These are phyloP conservation scores for Synanthedon tipuliformis DNA, from an alignment of 2,888 invertebrate genomes.

Conservation along the genomic window DNA sequence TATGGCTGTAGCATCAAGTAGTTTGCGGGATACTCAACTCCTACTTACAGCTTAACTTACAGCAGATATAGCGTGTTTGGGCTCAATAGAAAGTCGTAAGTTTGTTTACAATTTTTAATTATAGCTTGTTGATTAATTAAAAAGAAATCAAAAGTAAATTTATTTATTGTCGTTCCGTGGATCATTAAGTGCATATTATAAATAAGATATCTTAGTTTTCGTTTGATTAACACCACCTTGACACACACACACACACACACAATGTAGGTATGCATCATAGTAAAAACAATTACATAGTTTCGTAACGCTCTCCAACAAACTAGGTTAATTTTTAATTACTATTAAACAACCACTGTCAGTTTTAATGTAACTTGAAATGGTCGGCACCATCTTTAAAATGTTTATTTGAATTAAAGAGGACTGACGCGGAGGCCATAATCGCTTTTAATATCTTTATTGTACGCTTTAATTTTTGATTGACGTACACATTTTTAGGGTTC, in stretches of 20 bases:
- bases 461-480: neutral
- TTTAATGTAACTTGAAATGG: constrained; percentile 31
- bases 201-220: too few relatives aligned
- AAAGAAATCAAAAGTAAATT: too few relatives aligned
- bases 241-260: too few relatives aligned
- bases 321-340: constrained; percentile 59
- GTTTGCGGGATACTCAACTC: too few relatives aligned
- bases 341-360: constrained; percentile 34
- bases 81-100: too few relatives aligned
- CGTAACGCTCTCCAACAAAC: constrained; percentile 19
- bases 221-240: neutral
- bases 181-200: too few relatives aligned
- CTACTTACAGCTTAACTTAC: too few relatives aligned
- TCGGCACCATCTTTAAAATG: constrained; percentile 4
- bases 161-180: too few relatives aligned
- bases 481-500: neutral
- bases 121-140: too few relatives aligned
- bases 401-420: neutral
- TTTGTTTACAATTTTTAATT: too few relatives aligned
- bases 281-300: neutral
- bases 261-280: neutral
- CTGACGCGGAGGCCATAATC: neutral
- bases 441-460: neutral
- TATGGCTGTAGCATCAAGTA: too few relatives aligned
- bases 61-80: too few relatives aligned